phyloP scores from a whole-genome alignment of 2,888 invertebrate species.

The Eutolmus rufibarbis region DNA sequence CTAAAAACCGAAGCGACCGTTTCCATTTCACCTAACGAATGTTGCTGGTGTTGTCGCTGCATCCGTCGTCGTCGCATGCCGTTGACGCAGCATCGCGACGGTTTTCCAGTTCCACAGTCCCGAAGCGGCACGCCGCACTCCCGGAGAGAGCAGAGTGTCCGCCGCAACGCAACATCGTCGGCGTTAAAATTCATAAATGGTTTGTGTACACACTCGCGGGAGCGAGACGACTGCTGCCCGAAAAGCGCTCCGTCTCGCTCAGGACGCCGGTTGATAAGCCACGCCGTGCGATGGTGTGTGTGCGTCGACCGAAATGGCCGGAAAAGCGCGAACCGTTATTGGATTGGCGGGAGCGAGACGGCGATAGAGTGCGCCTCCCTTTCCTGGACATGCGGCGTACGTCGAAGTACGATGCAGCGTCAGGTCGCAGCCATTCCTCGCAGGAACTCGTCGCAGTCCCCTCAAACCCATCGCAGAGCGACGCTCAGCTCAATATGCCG shows the following conservation, averaged over 20 bases:
- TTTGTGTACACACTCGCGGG: constrained; percentile 2
- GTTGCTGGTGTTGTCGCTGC: neutral
- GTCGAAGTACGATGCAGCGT: neutral
- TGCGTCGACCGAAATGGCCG: neutral
- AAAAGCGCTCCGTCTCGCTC: neutral
- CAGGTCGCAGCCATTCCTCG: neutral
- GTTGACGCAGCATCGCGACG: neutral
- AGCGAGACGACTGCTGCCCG: neutral
- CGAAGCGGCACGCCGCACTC: neutral
- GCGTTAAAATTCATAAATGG: neutral
- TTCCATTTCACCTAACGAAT: constrained; percentile 14
- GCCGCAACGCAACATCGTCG: neutral
- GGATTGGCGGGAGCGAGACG: neutral
- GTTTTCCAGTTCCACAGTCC: neutral
- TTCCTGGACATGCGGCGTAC: neutral
- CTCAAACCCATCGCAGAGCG: neutral
- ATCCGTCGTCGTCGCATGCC: neutral
- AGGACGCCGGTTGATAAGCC: neutral
- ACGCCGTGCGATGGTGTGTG: neutral
- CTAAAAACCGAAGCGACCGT: constrained; percentile 50
- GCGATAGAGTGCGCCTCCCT: neutral
- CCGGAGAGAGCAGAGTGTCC: neutral
- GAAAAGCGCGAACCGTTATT: neutral
- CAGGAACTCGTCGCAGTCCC: neutral
- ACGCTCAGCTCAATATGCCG: neutral